Base-by-base conservation (phyloP, 2,888 invertebrate species). In the Eudasyphora cyanicolor region DNA sequence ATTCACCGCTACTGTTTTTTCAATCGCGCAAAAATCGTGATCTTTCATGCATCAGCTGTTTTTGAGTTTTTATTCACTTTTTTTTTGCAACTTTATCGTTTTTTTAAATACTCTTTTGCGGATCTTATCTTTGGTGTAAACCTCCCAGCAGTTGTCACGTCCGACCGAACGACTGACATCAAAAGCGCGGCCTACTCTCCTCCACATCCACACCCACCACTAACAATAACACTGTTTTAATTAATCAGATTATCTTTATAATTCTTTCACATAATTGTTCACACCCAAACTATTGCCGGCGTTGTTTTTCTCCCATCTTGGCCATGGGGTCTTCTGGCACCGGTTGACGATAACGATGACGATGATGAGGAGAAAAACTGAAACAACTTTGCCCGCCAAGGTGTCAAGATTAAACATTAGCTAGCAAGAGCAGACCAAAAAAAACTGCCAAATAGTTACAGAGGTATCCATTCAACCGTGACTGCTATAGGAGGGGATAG, bases 241-340 rank as follows among this genome's bases (percentile, higher is more conserved):
- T 71, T 71, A 54, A 71, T 29, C 71, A 57, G 71, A 54, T 71
- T 54, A 71, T 54, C 54, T 54, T 45, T 67, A 45, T 67, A 67
- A 71, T 54, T 71, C 54, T 21, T 71, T 54, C 38, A 45, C 12
- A 71, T 54, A 71, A 71, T 71, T 57, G 54, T 71, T 71, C 71
- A 71, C 71, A 71, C 71, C 71, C 71, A 38, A 29, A 70, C 27
- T n/a, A 14, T 12, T 14, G 10, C 57, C 27, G 60, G 60, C 17
- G 7, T 60, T 29, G 29, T 60, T 29, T 21, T 19, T 49, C 19
- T 14, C 17, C n/a, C 5, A 4, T 45, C 21, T 21, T 54, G 3
- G 7, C 21, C 21, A 10, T 21, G 21, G 2, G n/a, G 29, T 29
- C 14, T 29, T 29, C 29, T 60, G 17, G 14, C 57, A 60, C n/a